Evolutionary conservation across 2,888 invertebrate genomes (phyloP).

Genomic region (Apoda limacodes): DNA sequence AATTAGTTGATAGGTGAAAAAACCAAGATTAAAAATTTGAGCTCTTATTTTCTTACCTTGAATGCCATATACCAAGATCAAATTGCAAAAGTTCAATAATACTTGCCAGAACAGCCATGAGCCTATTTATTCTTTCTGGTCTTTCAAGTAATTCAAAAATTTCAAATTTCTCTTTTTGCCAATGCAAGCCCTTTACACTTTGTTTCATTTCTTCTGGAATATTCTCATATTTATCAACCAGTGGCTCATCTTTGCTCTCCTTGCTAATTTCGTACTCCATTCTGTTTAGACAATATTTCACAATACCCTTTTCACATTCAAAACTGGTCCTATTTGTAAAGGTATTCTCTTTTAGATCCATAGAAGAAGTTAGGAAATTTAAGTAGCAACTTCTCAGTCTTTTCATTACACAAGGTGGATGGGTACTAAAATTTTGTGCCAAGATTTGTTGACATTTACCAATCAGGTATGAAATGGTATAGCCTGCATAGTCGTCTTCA

Average conservation of each 20-base stretch:
- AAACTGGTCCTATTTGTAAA: slow-evolving; percentile 43
- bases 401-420: slow-evolving; percentile 45
- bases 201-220: slow-evolving; percentile 44
- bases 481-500: slow-evolving; percentile 36
- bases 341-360: slow-evolving; percentile 39
- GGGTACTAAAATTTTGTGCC: slow-evolving; percentile 40
- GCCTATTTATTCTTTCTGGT: slow-evolving; percentile 53
- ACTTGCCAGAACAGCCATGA: slow-evolving; percentile 60
- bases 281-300: slow-evolving; percentile 51
- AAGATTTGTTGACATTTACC: slow-evolving; percentile 46
- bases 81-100: slow-evolving; percentile 64
- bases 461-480: slow-evolving; percentile 34
- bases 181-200: slow-evolving; percentile 43
- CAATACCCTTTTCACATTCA: slow-evolving; percentile 39
- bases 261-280: slow-evolving; percentile 44
- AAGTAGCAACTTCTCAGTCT: slow-evolving; percentile 40
- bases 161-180: slow-evolving; percentile 53
- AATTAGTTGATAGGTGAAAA: neutral
- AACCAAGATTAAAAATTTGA: neutral
- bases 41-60: slow-evolving; percentile 36
- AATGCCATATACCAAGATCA: slow-evolving; percentile 68
- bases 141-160: slow-evolving; percentile 46
- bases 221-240: slow-evolving; percentile 39
- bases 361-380: slow-evolving; percentile 41
- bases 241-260: slow-evolving; percentile 39